phyloP scores from a whole-genome alignment of 2,113 vertebrate genomes.

The Lophura nycthemera region DNA sequence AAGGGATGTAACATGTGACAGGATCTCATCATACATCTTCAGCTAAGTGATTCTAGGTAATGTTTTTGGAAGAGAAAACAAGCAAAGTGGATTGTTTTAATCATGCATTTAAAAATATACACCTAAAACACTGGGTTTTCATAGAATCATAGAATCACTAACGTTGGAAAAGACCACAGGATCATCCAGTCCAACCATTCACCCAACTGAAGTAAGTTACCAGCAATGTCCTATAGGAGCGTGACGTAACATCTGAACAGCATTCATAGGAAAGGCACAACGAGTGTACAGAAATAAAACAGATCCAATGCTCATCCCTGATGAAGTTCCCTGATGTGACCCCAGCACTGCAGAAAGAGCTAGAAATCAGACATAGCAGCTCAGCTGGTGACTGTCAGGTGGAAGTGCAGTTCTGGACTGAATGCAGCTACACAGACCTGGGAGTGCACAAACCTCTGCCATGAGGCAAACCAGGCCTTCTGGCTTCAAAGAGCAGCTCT shows the following conservation, averaged over 20 bases:
- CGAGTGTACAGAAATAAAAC: neutral
- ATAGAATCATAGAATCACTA: too few relatives aligned
- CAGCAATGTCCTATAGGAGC: neutral
- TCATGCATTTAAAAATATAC: neutral
- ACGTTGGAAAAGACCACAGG: too few relatives aligned
- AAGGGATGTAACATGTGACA: neutral
- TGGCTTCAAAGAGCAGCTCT: neutral
- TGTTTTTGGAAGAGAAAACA: neutral
- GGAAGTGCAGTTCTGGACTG: accelerated
- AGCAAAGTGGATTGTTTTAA: neutral
- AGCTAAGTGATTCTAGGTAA: neutral
- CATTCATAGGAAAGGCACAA: neutral
- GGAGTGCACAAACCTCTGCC: neutral
- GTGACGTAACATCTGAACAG: neutral
- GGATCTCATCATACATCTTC: neutral
- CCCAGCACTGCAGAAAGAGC: neutral
- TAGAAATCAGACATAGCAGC: neutral
- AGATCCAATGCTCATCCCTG: neutral
- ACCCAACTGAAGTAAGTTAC: neutral
- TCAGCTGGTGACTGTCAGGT: neutral
- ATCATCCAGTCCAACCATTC: too few relatives aligned
- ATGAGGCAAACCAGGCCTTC: accelerated
- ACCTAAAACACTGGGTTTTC: neutral
- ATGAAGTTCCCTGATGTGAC: neutral
- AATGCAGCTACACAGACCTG: neutral